Base-by-base conservation (phyloP, 2,797 vertebrate species). In the Lates japonicus region DNA sequence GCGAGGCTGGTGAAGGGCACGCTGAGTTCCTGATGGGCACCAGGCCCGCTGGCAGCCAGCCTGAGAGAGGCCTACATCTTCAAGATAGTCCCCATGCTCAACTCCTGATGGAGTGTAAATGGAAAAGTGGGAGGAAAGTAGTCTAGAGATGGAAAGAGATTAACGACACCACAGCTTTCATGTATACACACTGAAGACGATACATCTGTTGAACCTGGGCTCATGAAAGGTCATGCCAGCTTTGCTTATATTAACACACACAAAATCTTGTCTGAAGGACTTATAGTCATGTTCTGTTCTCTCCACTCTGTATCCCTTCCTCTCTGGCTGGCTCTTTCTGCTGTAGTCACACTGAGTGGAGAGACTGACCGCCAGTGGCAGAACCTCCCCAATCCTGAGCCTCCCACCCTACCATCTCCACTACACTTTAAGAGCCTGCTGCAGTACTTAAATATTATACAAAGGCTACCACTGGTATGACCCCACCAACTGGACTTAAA, bases 1-100 rank as follows among this genome's bases (percentile, higher is more conserved):
- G 95, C 98, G 80, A 99, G n/a, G 98, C 93, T 99, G 98, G 98
- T 99, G 98, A 99, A 99, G 91, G 98, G 98, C 87, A 98, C 97
- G 0, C 88, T 99, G 95, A 99, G 88, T 99, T 97, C 91, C 96
- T 99, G 90, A 97, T 98, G 97, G 96, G 98, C 90, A 96, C 92
- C 88, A 97, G n/a, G 93, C 85, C 92, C 96, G 17, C 91, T 95
- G 81, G 98, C 98, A 20, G 97, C 96, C 71, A 97, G 92, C 90
- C 95, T 99, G 70, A 95, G 98, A 83, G 98, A 99, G 90, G 95
- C 96, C 72, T 99, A 97, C 85, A 98, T 99, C 93, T 99, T 99
- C 93, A 99, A 99, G 96, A 98, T 99, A 87, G 95, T 99, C 86
- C 98, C 98, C 55, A 99, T 99, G 98, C 97, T 99, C 69, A 99